phyloP scores from a whole-genome alignment of 2,797 vertebrate species.

The Eulemur mongoz region DNA sequence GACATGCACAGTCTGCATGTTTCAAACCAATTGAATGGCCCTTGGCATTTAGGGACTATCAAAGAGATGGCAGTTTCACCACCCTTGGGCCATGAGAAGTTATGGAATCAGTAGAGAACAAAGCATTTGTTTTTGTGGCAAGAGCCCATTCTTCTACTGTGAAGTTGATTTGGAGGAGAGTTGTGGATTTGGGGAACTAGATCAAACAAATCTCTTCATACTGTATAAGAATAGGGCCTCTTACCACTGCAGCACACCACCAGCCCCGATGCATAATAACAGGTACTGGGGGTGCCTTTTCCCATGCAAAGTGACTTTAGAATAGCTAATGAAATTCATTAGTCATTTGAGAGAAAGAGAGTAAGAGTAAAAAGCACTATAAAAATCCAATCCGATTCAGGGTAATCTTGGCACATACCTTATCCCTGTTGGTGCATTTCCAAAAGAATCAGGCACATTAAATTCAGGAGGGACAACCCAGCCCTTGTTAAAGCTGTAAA shows the following conservation, averaged over 20 bases:
- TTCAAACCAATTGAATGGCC: constrained; percentile 25
- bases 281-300: constrained; percentile 65
- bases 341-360: constrained; percentile 81
- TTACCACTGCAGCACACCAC: neutral
- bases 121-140: neutral
- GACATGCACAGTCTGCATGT: neutral
- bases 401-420: constrained; percentile 77
- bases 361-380: constrained; percentile 80
- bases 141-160: constrained; percentile 27
- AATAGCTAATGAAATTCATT: constrained; percentile 81
- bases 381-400: constrained; percentile 79
- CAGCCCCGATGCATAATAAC: constrained; percentile 34
- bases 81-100: neutral
- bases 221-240: neutral
- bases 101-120: neutral
- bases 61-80: constrained; percentile 18
- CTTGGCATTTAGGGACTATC: neutral
- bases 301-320: constrained; percentile 69
- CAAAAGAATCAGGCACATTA: constrained; percentile 82
- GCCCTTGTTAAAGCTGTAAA: constrained; percentile 81
- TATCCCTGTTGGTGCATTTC: constrained; percentile 77
- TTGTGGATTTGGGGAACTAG: neutral
- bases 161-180: constrained; percentile 47
- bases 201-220: neutral
- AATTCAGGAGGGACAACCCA: constrained; percentile 80